phyloP scores from a whole-genome alignment of 2,888 invertebrate species.

The Pecten maximus region DNA sequence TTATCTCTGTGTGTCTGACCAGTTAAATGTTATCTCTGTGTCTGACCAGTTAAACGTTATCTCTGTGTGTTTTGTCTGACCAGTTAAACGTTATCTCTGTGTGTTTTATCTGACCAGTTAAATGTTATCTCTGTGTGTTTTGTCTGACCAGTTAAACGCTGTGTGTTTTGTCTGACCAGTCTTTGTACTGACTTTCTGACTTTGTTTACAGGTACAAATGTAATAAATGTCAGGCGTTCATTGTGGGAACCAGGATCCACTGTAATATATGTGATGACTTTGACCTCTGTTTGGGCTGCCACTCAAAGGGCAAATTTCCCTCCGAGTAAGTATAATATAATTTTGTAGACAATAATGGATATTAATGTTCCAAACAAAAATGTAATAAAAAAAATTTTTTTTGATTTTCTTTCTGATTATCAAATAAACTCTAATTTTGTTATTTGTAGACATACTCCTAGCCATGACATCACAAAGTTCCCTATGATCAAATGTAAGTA shows the following conservation, averaged over 20 bases:
- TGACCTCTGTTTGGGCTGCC: conserved; percentile 81
- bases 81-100: background rate
- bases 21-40: too few species aligned
- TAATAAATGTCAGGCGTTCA: conserved; percentile 81
- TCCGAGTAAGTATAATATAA: conserved; percentile 69
- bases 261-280: conserved; percentile 81
- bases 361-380: background rate
- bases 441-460: conserved; percentile 71
- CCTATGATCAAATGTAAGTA: conserved; percentile 80
- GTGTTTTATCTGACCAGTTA: background rate
- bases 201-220: conserved; percentile 77
- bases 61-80: too few species aligned
- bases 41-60: too few species aligned
- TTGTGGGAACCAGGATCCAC: conserved; percentile 80
- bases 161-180: too few species aligned
- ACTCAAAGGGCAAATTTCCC: conserved; percentile 74
- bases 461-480: conserved; percentile 76
- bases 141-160: too few species aligned
- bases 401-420: background rate
- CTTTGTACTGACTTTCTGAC: background rate
- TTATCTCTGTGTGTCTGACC: too few species aligned
- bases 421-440: too few species aligned
- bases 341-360: background rate
- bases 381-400: background rate
- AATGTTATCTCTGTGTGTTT: background rate